Evolutionary conservation across 2,888 invertebrate genomes (phyloP).

Genomic region (Papilio elwesi): DNA sequence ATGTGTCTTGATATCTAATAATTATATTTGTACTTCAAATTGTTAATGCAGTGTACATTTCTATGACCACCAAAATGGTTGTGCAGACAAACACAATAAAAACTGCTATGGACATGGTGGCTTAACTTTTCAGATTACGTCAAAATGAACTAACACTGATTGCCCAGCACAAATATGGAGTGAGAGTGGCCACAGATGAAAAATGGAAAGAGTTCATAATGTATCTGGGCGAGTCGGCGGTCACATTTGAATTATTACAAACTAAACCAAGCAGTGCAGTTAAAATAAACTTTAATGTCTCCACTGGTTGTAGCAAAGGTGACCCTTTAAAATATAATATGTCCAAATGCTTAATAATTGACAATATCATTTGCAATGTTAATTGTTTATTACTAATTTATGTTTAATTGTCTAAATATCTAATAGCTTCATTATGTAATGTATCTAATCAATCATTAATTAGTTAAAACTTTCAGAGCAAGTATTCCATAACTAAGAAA

Average conservation of each 20-base stretch:
- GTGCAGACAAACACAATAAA: too few relatives aligned
- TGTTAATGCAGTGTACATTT: not conserved
- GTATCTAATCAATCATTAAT: not conserved
- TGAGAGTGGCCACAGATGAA: constrained; percentile 75
- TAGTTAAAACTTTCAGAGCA: not conserved
- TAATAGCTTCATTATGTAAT: not conserved
- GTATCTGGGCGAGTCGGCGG: constrained; percentile 87
- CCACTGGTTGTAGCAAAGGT: constrained; percentile 83
- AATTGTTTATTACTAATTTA: not conserved
- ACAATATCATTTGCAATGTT: not conserved
- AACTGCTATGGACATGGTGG: too few relatives aligned
- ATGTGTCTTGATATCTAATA: too few relatives aligned
- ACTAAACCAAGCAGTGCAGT: constrained; percentile 86
- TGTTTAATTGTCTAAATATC: not conserved
- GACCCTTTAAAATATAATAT: constrained; percentile 37
- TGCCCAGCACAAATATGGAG: constrained; percentile 88
- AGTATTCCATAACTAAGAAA: too few relatives aligned
- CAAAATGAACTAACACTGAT: constrained; percentile 86
- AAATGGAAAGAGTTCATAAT: constrained; percentile 83
- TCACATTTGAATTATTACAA: constrained; percentile 87
- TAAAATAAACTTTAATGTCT: constrained; percentile 77
- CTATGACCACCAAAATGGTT: constrained; percentile 18
- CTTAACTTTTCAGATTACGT: constrained; percentile 74
- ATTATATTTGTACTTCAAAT: not conserved
- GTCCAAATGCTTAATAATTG: not conserved